phyloP scores from a whole-genome alignment of 92 coral and sea anemone genomes.

The Ricordea florida region DNA sequence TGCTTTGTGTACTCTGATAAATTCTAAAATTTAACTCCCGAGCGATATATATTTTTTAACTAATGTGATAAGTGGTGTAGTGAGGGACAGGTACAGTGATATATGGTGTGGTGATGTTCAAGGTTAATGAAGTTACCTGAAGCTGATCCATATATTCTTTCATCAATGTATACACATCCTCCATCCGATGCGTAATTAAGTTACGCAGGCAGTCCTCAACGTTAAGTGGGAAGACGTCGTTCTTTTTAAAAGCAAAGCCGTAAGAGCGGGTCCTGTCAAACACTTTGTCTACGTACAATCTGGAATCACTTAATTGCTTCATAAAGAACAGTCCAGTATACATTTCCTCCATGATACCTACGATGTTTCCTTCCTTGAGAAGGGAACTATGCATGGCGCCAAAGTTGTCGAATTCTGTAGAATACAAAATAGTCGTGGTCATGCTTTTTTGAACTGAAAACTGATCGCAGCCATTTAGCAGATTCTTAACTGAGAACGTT shows the following conservation, averaged over 20 bases:
- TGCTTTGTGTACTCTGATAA: too few species aligned
- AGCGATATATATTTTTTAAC: too few species aligned
- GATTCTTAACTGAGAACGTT: too few species aligned
- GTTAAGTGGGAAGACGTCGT: not conserved
- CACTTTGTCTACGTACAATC: not conserved
- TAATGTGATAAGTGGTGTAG: too few species aligned
- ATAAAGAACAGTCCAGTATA: too few species aligned
- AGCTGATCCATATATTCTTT: not conserved
- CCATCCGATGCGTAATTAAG: not conserved
- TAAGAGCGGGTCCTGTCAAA: not conserved
- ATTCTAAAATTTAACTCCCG: too few species aligned
- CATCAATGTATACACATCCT: not conserved
- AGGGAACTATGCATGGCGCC: not conserved
- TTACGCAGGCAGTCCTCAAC: constrained; percentile 1
- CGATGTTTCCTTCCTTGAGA: not conserved
- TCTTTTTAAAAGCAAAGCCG: not conserved
- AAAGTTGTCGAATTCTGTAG: not conserved
- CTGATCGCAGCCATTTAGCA: too few species aligned
- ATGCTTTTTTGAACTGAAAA: too few species aligned
- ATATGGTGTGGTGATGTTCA: not conserved
- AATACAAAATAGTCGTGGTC: too few species aligned
- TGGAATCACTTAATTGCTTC: not conserved
- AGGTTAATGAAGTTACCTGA: not conserved
- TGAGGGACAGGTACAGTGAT: too few species aligned
- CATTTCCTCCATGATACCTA: not conserved